These are phyloP conservation scores for Physeter macrocephalus DNA, from an alignment of 2,113 vertebrate genomes.

Conservation along the genomic window DNA sequence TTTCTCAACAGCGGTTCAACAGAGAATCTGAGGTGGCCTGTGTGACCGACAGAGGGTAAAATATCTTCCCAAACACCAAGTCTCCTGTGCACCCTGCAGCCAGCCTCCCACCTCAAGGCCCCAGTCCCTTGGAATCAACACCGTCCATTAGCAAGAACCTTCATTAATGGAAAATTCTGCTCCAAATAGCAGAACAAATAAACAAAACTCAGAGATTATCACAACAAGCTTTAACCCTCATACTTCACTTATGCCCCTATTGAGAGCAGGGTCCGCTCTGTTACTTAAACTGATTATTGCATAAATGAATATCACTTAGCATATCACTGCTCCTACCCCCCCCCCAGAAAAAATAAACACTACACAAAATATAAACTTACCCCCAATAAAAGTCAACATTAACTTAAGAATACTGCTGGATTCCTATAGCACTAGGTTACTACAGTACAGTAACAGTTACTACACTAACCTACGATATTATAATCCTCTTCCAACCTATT, in stretches of 20 bases:
- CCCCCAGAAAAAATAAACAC: neutral
- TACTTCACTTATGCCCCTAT: neutral
- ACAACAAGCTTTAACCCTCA: neutral
- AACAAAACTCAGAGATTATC: neutral
- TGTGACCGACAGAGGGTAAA: neutral
- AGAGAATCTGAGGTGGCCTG: neutral
- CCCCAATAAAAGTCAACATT: neutral
- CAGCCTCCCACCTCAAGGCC: too few species aligned
- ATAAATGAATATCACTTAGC: neutral
- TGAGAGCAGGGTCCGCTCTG: neutral
- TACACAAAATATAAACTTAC: neutral
- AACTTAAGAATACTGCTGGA: neutral
- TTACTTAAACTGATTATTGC: fast-evolving
- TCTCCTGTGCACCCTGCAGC: neutral
- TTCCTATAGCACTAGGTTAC: neutral
- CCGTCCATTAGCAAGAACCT: neutral
- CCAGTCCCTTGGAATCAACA: neutral
- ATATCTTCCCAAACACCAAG: fast-evolving
- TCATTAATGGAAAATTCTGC: neutral
- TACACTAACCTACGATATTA: too few species aligned
- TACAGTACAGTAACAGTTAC: too few species aligned
- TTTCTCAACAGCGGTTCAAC: too few species aligned
- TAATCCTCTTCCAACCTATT: too few species aligned
- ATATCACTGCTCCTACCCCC: neutral
- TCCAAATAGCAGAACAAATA: neutral